These are phyloP conservation scores for Porites evermanni DNA, from an alignment of 92 coral and sea anemone genomes.

Conservation along the genomic window DNA sequence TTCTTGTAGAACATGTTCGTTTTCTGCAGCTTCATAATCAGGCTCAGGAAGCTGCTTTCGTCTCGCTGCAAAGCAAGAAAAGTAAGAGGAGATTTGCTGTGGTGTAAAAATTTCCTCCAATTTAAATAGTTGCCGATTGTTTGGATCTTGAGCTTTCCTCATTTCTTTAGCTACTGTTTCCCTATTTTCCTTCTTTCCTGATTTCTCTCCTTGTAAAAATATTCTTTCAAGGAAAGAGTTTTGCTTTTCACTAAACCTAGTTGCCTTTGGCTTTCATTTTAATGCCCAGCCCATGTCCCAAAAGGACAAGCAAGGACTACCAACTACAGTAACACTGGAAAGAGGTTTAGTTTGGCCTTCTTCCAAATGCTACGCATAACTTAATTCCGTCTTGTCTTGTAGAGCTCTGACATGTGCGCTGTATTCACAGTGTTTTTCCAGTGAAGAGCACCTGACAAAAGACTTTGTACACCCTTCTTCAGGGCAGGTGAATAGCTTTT, in stretches of 20 bases:
- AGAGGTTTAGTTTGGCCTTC: not conserved
- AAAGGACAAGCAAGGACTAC: not conserved
- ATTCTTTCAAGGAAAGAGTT: too few relatives aligned
- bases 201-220: not conserved
- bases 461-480: slow-evolving; percentile 49
- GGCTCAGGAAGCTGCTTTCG: not conserved
- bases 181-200: not conserved
- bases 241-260: not conserved
- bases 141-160: slow-evolving; percentile 9
- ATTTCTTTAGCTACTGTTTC: slow-evolving; percentile 7
- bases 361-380: not conserved
- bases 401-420: slow-evolving; percentile 6
- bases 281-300: slow-evolving; percentile 11
- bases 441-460: slow-evolving; percentile 16
- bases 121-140: slow-evolving; percentile 16
- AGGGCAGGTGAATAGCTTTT: slow-evolving; percentile 48
- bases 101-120: not conserved
- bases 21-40: not conserved
- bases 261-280: not conserved
- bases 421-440: slow-evolving; percentile 10
- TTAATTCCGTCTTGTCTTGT: slow-evolving; percentile 3
- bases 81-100: not conserved
- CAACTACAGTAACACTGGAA: not conserved
- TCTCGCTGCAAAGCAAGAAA: slow-evolving; percentile 33
- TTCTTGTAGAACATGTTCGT: not conserved